Base-by-base conservation (phyloP, 2,113 vertebrate genomes). In the Larimichthys polyactis region DNA sequence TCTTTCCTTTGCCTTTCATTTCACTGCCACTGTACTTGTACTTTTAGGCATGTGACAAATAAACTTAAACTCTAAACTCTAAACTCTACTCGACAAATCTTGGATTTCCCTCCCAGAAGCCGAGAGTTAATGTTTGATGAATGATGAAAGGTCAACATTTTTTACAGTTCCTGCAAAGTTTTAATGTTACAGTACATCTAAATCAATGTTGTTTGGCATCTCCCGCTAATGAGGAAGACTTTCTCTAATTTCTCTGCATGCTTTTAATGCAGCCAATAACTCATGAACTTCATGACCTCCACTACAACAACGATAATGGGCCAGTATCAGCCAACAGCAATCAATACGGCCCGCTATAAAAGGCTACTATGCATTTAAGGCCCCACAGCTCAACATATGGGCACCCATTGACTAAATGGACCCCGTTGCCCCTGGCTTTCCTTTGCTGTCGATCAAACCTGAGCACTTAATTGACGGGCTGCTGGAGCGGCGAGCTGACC, bases 331-430 rank as follows among this genome's bases (percentile, higher is more conserved):
- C 72, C 46, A n/a, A 44, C 62, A 60, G 69, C 49, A 20, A 93
- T 93, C 92, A 71, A 89, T 92, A 78, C 55, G 16, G 22, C 63
- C 67, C n/a, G 11, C 79, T 69, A 59, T 82, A 75, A 89, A 87
- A 84, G 81, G 69, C 82, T 87, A 51, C 69, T 75, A 24, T 69
- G 83, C 84, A 81, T 82, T 84, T 71, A 87, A 74, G 79, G 80
- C 71, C 66, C 86, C 11, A 1, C 32, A 14, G 81, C 80, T 78
- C 83, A 69, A 65, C 85, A 84, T 83, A 87, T 84, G 65, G 81
- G 0, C 40, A 32, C 86, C 81, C 67, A 82, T 79, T 48, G 73
- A 81, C 88, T 81, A 68, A 85, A 86, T 78, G 80, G 86, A 79
- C 78, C 69, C 16, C 2, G 59, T 54, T 62, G 73, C 73, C 57